Conservation (phyloP, 2,113 vertebrate species). For the Syrrhaptes paradoxus region DNA sequence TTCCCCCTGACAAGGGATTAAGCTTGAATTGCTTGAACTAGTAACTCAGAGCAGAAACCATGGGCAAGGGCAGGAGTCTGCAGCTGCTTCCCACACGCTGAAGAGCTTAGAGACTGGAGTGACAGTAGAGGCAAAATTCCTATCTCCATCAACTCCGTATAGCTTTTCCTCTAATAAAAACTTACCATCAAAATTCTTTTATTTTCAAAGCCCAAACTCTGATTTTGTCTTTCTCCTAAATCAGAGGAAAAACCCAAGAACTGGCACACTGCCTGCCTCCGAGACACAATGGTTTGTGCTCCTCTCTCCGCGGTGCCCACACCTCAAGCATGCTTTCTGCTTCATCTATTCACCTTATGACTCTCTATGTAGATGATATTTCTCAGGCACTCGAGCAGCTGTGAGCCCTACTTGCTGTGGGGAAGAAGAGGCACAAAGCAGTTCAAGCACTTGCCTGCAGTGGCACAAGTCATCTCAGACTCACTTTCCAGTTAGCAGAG, state of each 20-base stretch:
- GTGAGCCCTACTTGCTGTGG: neutral
- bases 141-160: neutral
- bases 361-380: neutral
- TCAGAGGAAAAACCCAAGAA: neutral
- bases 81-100: neutral
- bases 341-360: neutral
- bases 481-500: accelerated
- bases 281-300: neutral
- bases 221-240: neutral
- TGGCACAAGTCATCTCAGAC: neutral
- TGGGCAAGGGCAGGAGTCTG: neutral
- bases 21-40: neutral
- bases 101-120: neutral
- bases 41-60: neutral
- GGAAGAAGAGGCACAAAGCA: neutral
- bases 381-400: neutral
- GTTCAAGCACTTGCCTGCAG: neutral
- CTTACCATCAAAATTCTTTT: neutral
- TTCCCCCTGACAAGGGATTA: neutral
- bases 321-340: neutral
- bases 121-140: neutral
- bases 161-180: neutral
- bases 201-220: neutral
- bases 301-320: neutral
- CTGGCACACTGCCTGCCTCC: neutral